These are phyloP conservation scores for Chaetura pelagica DNA, from an alignment of 2,113 vertebrate genomes.

Conservation along the genomic window DNA sequence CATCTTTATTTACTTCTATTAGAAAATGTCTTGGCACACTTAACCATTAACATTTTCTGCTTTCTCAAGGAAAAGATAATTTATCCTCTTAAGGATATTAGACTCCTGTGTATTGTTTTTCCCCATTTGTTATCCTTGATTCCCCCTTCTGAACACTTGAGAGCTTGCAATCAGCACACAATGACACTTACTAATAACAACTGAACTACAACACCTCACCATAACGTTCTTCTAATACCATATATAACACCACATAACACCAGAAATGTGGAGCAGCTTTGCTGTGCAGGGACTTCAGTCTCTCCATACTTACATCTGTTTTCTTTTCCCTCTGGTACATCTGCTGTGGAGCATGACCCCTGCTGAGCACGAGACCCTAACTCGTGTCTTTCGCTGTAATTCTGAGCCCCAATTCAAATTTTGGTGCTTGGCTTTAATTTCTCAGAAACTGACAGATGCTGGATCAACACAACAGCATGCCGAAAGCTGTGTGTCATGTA, in stretches of 20 bases:
- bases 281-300: neutral
- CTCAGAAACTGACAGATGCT: conserved; percentile 15
- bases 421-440: conserved; percentile 45
- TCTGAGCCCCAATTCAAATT: conserved; percentile 49
- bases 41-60: conserved; percentile 75
- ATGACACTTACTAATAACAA: conserved; percentile 68
- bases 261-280: conserved; percentile 19
- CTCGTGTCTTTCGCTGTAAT: conserved; percentile 11
- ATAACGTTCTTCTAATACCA: conserved; percentile 35
- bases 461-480: neutral
- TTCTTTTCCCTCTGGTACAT: conserved; percentile 51
- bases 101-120: conserved; percentile 77
- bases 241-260: conserved; percentile 25
- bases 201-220: conserved; percentile 44
- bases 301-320: conserved; percentile 67
- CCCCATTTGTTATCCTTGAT: conserved; percentile 70
- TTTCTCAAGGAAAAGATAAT: conserved; percentile 80
- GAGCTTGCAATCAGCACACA: conserved; percentile 71
- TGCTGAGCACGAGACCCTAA: conserved; percentile 49
- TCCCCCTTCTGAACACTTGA: conserved; percentile 74
- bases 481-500: neutral
- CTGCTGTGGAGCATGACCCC: conserved; percentile 39
- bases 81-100: conserved; percentile 78
- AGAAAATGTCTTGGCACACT: conserved; percentile 66
- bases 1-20: conserved; percentile 76